Conservation (phyloP, 2,888 invertebrate species). For the Stratiomys singularior region DNA sequence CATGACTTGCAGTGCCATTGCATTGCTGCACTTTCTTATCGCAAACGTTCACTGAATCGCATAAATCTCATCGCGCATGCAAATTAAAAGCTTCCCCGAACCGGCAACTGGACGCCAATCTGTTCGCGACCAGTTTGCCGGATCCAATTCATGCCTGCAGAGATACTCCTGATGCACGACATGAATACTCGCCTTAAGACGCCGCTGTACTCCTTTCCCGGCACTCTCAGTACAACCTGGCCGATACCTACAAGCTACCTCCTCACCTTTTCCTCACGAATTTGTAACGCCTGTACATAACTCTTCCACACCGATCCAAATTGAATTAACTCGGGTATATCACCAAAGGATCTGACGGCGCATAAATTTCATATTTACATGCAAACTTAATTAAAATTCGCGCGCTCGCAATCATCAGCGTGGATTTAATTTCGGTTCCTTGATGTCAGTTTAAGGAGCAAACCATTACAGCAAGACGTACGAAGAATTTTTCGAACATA, state of each 20-base stretch:
- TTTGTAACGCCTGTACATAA: conserved; percentile 25
- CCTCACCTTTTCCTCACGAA: background rate
- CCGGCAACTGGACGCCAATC: conserved; percentile 3
- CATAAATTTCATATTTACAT: conserved; percentile 57
- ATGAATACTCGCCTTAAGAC: background rate
- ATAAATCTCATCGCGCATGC: conserved; percentile 40
- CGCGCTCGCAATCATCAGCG: conserved; percentile 18
- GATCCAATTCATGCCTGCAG: background rate
- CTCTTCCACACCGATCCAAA: conserved; percentile 49
- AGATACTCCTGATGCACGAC: background rate
- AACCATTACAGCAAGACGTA: background rate
- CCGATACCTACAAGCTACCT: background rate
- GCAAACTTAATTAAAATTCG: conserved; percentile 57
- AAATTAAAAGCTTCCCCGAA: conserved; percentile 34
- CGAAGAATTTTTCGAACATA: background rate
- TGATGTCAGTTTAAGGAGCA: conserved; percentile 22
- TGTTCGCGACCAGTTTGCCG: background rate
- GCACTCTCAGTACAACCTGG: background rate
- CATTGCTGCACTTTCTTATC: conserved; percentile 15
- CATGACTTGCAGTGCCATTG: background rate
- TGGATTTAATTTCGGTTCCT: conserved; percentile 14
- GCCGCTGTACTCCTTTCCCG: background rate
- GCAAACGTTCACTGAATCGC: conserved; percentile 30
- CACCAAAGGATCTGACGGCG: conserved; percentile 54
- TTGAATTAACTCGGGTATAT: conserved; percentile 55